Conservation (phyloP, 2,113 vertebrate genomes). For the Halcyon malimbica region DNA sequence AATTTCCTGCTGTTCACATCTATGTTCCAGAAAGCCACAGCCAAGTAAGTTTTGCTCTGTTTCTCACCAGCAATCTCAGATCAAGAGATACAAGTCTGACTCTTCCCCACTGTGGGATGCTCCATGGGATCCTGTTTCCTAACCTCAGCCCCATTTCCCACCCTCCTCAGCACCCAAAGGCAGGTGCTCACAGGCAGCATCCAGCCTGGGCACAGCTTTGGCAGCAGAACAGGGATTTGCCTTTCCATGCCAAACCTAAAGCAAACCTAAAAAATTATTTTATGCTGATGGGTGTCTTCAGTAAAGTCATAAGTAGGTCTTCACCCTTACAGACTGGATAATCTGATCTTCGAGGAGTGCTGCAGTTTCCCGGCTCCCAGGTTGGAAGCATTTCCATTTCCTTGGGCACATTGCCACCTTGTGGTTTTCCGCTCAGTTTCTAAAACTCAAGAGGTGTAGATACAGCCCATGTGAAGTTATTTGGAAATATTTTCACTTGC, state of each 20-base stretch:
- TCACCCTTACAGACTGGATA: neutral
- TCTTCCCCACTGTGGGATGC: too few species aligned
- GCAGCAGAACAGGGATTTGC: neutral
- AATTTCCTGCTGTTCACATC: neutral
- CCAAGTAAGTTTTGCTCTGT: neutral
- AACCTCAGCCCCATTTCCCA: neutral
- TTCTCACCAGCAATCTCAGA: neutral
- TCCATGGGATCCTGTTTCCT: too few species aligned
- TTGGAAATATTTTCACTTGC: neutral
- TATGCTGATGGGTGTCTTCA: too few species aligned
- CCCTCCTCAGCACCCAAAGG: too few species aligned
- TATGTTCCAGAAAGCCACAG: neutral
- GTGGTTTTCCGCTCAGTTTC: neutral
- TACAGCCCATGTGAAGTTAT: neutral
- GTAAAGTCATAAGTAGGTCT: rapidly evolving
- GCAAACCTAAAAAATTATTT: neutral
- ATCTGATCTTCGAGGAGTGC: too few species aligned
- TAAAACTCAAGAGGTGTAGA: neutral
- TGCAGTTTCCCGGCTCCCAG: too few species aligned
- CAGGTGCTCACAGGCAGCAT: too few species aligned
- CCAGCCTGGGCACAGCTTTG: neutral
- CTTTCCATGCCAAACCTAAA: neutral
- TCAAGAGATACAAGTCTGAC: neutral
- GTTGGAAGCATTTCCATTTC: slow-evolving; percentile 21
- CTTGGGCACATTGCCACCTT: slow-evolving; percentile 74